A percentile compares a stretch with the other conserved stretches of the same genome.
phyloP scores from a whole-genome alignment of 2,888 invertebrate species.

The Empis stercorea region DNA sequence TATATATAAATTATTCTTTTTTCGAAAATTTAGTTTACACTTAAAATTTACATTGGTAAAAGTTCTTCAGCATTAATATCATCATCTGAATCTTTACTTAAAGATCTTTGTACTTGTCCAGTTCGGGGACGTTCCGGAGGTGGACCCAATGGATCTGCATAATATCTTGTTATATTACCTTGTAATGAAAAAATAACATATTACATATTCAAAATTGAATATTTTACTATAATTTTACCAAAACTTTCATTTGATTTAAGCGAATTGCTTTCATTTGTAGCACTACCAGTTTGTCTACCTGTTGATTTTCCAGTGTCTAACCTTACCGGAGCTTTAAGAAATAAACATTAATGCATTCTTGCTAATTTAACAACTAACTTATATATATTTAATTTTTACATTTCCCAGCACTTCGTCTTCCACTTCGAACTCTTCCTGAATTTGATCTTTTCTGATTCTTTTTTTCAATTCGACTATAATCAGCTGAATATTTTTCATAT shows the following conservation, averaged over 20 bases:
- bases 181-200: neutral
- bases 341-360: too few species aligned
- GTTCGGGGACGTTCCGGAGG: constrained; percentile 34
- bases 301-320: constrained; percentile 4
- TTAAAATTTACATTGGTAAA: constrained; percentile 26
- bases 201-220: too few species aligned
- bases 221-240: neutral
- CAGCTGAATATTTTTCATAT: constrained; percentile 61
- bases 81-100: constrained; percentile 29
- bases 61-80: constrained; percentile 33
- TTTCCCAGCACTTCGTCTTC: constrained; percentile 3
- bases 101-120: constrained; percentile 24
- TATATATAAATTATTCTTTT: neutral
- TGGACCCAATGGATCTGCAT: constrained; percentile 33
- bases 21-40: too few species aligned
- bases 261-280: constrained; percentile 3
- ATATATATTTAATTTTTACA: too few species aligned
- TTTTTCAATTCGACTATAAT: constrained; percentile 57
- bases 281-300: neutral
- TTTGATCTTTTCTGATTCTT: constrained; percentile 21
- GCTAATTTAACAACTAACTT: too few species aligned
- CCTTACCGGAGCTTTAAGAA: constrained; percentile 3
- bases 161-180: constrained; percentile 9
- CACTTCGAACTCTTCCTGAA: constrained; percentile 23
- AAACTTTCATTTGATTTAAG: constrained; percentile 4